Conservation (phyloP, 2,113 vertebrate genomes). For the Perca schrenkii region DNA sequence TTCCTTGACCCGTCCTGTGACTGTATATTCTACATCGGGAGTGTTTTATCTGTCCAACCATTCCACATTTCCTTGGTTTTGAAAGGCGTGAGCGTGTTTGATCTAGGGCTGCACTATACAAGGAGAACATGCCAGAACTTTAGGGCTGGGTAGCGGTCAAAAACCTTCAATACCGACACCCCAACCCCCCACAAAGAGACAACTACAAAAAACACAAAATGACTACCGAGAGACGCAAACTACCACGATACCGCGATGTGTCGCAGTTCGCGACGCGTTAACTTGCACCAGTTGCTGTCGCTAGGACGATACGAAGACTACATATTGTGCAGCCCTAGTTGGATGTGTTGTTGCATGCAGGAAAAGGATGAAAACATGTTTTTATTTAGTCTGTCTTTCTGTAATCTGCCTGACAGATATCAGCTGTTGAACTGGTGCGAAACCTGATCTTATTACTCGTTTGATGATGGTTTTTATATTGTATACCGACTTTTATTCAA, state of each 20-base stretch:
- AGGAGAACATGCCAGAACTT: too few relatives aligned
- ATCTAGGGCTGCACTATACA: too few relatives aligned
- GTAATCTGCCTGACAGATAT: background rate
- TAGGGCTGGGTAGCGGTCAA: too few relatives aligned
- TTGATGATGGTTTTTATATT: background rate
- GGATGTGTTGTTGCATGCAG: conserved; percentile 58
- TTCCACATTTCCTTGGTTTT: conserved; percentile 48
- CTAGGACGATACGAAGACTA: too few relatives aligned
- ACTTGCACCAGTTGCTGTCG: too few relatives aligned
- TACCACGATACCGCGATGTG: too few relatives aligned
- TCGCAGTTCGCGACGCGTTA: too few relatives aligned
- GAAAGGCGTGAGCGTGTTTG: background rate
- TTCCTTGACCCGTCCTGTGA: conserved; percentile 24
- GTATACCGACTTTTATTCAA: conserved; percentile 27
- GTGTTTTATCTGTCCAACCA: conserved; percentile 50
- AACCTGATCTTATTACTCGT: conserved; percentile 13
- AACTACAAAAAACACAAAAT: too few relatives aligned
- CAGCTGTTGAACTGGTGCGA: conserved; percentile 14
- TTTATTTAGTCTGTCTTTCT: conserved; percentile 16
- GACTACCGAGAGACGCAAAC: too few relatives aligned
- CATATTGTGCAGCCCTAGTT: too few relatives aligned
- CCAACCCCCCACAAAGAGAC: too few relatives aligned
- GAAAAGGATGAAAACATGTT: conserved; percentile 11
- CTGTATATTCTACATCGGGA: conserved; percentile 17
- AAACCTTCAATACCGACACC: too few relatives aligned